These are phyloP conservation scores for Mustela nigripes DNA, from an alignment of 2,113 vertebrate species.

Conservation along the genomic window DNA sequence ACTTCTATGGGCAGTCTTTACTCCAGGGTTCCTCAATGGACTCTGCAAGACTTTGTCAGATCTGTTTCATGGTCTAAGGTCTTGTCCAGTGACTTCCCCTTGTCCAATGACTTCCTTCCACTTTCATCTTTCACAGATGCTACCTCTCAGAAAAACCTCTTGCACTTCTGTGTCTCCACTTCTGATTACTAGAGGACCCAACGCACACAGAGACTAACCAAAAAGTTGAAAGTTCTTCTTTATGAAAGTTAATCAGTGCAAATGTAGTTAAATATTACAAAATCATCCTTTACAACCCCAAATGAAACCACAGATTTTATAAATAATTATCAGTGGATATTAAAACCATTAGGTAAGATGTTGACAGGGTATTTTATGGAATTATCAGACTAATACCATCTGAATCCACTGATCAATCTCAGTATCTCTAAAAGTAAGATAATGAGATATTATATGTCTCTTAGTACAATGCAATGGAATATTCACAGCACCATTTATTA, in stretches of 20 bases:
- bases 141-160: not conserved
- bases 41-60: not conserved
- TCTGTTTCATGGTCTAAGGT: not conserved
- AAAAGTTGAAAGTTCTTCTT: not conserved
- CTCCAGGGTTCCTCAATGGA: not conserved
- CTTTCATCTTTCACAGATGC: not conserved
- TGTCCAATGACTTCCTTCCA: not conserved
- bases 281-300: not conserved
- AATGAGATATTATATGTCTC: not conserved
- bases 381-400: not conserved
- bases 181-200: not conserved
- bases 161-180: not conserved
- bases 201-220: not conserved
- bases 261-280: conserved; percentile 39
- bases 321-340: not conserved
- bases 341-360: not conserved
- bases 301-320: not conserved
- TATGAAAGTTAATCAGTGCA: not conserved
- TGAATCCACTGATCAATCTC: conserved; percentile 5
- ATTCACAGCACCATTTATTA: not conserved
- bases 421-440: not conserved
- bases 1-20: not conserved
- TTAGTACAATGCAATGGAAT: not conserved
- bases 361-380: not conserved
- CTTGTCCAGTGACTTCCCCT: not conserved